A percentile compares a stretch with the other conserved stretches of the same genome.
Conservation (phyloP, 2,113 vertebrate genomes). For the Haemorhous mexicanus region DNA sequence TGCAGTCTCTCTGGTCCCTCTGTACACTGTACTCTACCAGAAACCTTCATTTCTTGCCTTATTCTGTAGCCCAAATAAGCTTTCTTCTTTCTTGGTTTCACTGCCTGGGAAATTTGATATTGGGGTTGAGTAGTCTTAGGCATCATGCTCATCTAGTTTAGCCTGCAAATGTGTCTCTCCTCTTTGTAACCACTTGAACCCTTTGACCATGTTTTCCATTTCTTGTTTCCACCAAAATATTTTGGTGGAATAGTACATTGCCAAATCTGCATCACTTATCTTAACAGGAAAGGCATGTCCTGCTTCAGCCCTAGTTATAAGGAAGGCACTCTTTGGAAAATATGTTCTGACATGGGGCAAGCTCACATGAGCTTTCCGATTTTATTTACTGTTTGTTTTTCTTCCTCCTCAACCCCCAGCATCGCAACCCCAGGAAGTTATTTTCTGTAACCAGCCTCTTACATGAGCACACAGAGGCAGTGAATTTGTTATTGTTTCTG, state of each 20-base stretch:
- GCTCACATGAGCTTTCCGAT: background rate
- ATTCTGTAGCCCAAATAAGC: background rate
- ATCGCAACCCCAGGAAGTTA: background rate
- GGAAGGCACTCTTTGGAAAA: background rate
- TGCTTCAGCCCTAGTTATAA: background rate
- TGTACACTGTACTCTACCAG: accelerated
- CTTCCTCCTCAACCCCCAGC: background rate
- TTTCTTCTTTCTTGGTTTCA: background rate
- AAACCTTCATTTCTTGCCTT: background rate
- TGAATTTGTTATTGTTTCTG: background rate
- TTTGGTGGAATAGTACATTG: background rate
- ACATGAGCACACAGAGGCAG: background rate
- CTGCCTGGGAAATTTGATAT: background rate
- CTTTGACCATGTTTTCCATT: background rate
- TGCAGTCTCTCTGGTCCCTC: background rate
- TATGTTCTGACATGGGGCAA: background rate
- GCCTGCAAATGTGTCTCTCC: background rate
- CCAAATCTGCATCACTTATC: background rate
- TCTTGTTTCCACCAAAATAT: background rate
- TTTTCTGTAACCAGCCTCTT: background rate
- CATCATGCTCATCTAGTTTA: background rate
- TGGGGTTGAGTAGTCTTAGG: background rate
- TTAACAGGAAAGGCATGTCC: background rate
- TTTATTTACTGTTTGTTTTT: background rate
- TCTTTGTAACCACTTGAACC: background rate